Base-by-base conservation (phyloP, 2,113 vertebrate species). In the Scomber colias region DNA sequence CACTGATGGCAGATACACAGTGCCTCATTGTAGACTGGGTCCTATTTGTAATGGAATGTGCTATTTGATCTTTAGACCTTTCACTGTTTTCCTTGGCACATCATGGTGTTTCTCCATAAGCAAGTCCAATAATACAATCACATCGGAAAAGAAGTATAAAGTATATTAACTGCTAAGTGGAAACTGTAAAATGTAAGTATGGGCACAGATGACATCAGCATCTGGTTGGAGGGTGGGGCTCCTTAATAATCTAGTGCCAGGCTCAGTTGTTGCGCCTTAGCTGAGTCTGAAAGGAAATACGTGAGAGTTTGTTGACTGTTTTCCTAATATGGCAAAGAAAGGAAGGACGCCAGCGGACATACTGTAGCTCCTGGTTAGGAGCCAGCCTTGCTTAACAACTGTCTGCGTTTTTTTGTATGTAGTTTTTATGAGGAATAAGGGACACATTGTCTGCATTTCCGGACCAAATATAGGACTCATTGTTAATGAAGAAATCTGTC, bases 241-340 rank as follows among this genome's bases (percentile, higher is more conserved):
- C 60, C 66, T 66, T 85, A 67, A 77, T 67, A 75, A 73, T 57
- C 57, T 27, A 9, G 57, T 73, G 66, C 62, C 53, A 50, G 70
- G 49, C 78, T 64, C 79, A 11, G 68, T 79, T 82, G 65, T 62
- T 84, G 67, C 27, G 4, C 53, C 59, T 56, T n/a, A 13, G 73
- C 71, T 75, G 62, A 14, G 71, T 46, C 56, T 67, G 27, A 84
- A 57, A 87, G 87, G 85, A 90, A 91, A 79, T 69, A 70, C 54
- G 15, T 82, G 60, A 81, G 68, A 61, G 77, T 50, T 86, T 87
- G 90, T 87, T 85, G 84, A 78, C 74, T 77, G 71, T 80, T 88
- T 84, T 79, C 87, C 89, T 91, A 82, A 92, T 92, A 92, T 89
- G 89, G 89, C 78, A 86, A 72, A 49, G 48, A 75, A 71, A 78